Conservation (phyloP, 2,888 invertebrate species). For the Ochlodes sylvanus region DNA sequence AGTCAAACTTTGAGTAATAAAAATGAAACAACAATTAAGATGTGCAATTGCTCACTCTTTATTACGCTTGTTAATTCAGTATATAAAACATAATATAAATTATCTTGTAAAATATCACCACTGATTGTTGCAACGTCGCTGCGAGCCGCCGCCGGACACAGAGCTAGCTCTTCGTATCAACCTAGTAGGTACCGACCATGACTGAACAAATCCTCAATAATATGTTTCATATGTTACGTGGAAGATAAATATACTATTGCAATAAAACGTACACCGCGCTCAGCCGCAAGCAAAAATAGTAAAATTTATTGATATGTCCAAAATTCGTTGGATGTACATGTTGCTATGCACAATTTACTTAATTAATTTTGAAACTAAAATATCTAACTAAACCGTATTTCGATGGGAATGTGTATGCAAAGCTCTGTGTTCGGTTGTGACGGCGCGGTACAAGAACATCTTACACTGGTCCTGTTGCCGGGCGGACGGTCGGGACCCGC, state of each 20-base stretch:
- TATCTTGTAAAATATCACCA: conserved; percentile 81
- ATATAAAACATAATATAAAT: conserved; percentile 82
- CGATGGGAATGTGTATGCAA: too few relatives aligned
- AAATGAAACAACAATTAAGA: conserved; percentile 74
- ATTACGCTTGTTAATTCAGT: conserved; percentile 83
- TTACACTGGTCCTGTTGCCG: too few relatives aligned
- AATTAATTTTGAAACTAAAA: not conserved
- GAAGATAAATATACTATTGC: not conserved
- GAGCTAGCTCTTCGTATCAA: too few relatives aligned
- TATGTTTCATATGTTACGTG: too few relatives aligned
- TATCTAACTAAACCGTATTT: too few relatives aligned
- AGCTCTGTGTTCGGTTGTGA: too few relatives aligned
- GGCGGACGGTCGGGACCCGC: too few relatives aligned
- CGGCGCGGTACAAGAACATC: too few relatives aligned
- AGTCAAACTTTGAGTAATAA: too few relatives aligned
- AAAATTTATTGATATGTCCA: conserved; percentile 33
- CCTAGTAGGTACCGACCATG: too few relatives aligned
- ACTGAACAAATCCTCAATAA: too few relatives aligned
- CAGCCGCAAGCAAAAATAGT: conserved; percentile 10
- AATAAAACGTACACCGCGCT: not conserved
- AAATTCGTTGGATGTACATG: conserved; percentile 26
- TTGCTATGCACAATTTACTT: conserved; percentile 5
- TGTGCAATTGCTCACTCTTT: conserved; percentile 84
- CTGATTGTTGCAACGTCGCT: conserved; percentile 61
- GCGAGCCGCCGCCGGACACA: conserved; percentile 49